Conservation (phyloP, 2,113 vertebrate species). For the Onychorhynchus coronatus region DNA sequence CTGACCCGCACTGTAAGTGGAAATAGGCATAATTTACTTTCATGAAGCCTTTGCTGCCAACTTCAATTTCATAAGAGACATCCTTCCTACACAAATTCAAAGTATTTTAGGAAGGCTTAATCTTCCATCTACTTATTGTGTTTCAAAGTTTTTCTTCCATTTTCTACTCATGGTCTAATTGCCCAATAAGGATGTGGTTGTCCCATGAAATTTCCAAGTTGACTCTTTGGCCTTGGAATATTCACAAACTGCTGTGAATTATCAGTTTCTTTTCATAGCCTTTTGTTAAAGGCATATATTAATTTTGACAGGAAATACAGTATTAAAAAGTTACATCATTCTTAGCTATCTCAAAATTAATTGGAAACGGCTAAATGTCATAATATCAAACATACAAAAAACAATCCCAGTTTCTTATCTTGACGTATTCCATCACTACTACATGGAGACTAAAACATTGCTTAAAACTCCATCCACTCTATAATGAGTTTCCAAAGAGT, state of each 20-base stretch:
- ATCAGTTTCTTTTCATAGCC: not conserved
- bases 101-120: not conserved
- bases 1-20: not conserved
- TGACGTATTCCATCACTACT: not conserved
- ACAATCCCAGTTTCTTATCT: not conserved
- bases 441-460: not conserved
- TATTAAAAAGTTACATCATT: not conserved
- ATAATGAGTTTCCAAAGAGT: not conserved
- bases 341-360: not conserved
- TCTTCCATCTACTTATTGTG: not conserved
- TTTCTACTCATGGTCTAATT: not conserved
- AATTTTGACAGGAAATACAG: not conserved
- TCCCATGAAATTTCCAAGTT: not conserved
- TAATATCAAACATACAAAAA: not conserved
- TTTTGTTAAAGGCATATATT: not conserved
- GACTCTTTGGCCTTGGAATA: not conserved
- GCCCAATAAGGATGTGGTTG: not conserved
- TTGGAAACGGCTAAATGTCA: not conserved
- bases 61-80: not conserved
- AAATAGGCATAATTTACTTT: not conserved
- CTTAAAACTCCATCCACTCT: not conserved
- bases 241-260: not conserved
- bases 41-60: not conserved
- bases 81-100: not conserved
- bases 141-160: not conserved